phyloP scores from a whole-genome alignment of 2,888 invertebrate genomes.

The Drosophila seclusa region DNA sequence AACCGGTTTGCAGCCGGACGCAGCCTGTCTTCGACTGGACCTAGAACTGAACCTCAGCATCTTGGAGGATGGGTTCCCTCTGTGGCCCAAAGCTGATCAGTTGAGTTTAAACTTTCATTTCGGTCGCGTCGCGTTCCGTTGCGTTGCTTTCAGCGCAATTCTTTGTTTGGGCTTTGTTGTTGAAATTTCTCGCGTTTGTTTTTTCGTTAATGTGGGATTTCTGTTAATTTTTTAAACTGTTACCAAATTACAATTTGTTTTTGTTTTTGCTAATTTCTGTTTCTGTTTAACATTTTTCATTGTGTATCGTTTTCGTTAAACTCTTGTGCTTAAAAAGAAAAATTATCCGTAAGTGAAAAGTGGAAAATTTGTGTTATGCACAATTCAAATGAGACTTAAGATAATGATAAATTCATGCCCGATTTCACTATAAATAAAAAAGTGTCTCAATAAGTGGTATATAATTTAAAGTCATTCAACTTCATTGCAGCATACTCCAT shows the following conservation, averaged over 20 bases:
- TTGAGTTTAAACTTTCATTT: conserved; percentile 79
- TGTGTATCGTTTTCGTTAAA: conserved; percentile 18
- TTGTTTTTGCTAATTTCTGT: conserved; percentile 34
- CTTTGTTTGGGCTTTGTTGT: conserved; percentile 48
- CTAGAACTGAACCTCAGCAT: conserved; percentile 59
- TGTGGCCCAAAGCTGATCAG: conserved; percentile 60
- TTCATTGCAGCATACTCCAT: conserved; percentile 34
- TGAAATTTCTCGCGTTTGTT: conserved; percentile 59
- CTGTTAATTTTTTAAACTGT: conserved; percentile 51
- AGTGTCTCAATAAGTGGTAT: background rate
- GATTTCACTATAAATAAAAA: background rate
- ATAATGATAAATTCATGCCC: background rate
- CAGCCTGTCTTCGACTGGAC: conserved; percentile 73
- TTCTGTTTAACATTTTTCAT: conserved; percentile 43
- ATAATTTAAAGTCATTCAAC: background rate
- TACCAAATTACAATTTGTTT: conserved; percentile 51
- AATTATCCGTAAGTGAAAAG: conserved; percentile 35
- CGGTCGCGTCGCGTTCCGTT: conserved; percentile 75
- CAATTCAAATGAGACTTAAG: background rate
- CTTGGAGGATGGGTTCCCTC: conserved; percentile 35
- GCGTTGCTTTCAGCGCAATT: conserved; percentile 21
- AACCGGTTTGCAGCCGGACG: conserved; percentile 68
- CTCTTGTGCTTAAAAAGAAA: background rate
- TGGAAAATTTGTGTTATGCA: background rate
- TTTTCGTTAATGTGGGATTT: conserved; percentile 71